Evolutionary conservation across 2,113 vertebrate genomes (phyloP).

Genomic region (Sakesphorus luctuosus): DNA sequence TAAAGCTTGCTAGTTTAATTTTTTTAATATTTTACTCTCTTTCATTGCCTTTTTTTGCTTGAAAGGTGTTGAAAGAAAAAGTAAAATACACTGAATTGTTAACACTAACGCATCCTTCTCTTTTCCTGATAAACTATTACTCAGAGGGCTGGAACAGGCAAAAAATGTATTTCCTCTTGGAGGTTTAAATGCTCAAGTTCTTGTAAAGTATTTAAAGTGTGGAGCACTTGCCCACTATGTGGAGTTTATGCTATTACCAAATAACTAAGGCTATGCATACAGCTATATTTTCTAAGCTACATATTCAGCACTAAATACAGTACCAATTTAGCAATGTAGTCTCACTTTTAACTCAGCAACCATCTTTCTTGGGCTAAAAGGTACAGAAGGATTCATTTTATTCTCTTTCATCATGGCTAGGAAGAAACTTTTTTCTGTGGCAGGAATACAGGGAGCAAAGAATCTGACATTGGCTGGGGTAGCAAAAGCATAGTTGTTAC

Average conservation of each 20-base stretch:
- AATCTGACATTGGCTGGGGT: not conserved
- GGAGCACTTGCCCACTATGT: not conserved
- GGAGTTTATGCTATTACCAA: not conserved
- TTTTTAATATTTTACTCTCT: not conserved
- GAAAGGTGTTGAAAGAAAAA: not conserved
- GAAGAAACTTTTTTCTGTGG: not conserved
- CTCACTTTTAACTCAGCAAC: not conserved
- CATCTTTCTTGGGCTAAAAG: not conserved
- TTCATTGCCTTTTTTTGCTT: not conserved
- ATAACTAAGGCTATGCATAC: not conserved
- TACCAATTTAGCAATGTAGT: not conserved
- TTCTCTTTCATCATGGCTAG: not conserved
- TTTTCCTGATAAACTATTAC: not conserved
- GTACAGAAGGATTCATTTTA: not conserved
- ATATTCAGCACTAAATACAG: not conserved
- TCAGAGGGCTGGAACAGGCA: not conserved
- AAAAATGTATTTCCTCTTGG: not conserved
- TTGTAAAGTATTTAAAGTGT: not conserved
- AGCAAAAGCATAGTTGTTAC: not conserved
- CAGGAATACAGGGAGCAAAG: not conserved
- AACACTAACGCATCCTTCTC: not conserved
- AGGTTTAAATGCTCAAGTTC: not conserved
- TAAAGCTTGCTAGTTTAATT: not conserved
- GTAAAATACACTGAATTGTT: not conserved
- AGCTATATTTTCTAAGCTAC: not conserved